Evolutionary conservation across 2,888 invertebrate genomes (phyloP).

Genomic region (Chironomus riparius): DNA sequence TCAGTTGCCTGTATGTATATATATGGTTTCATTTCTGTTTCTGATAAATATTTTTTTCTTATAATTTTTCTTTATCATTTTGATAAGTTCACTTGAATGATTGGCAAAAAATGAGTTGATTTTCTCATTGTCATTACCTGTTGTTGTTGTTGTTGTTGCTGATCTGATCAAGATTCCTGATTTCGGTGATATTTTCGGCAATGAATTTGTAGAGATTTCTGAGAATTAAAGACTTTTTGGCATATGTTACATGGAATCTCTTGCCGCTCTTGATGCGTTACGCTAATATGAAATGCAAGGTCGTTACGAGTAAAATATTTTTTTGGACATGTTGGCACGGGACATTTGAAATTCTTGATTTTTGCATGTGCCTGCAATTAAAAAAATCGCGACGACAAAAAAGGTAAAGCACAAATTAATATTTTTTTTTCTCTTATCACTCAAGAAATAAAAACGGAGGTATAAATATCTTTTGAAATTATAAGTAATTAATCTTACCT

Average conservation of each 20-base stretch:
- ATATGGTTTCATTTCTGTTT: not conserved
- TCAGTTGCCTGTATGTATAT: conserved; percentile 19
- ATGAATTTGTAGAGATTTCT: conserved; percentile 18
- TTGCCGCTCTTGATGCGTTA: conserved; percentile 16
- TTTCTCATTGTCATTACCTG: not conserved
- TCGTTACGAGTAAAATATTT: conserved; percentile 20
- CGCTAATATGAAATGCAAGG: conserved; percentile 13
- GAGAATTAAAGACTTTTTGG: conserved; percentile 15
- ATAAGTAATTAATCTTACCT: conserved; percentile 1
- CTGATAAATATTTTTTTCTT: conserved; percentile 10
- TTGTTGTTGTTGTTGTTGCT: too few species aligned
- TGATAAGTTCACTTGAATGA: conserved; percentile 12
- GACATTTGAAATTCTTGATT: conserved; percentile 19
- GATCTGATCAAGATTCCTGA: conserved; percentile 13
- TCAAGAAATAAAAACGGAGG: too few species aligned
- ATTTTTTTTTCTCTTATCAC: not conserved
- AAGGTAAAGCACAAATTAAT: not conserved
- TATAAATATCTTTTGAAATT: too few species aligned
- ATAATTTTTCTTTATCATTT: conserved; percentile 1
- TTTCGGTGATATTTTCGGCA: conserved; percentile 14
- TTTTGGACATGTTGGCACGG: conserved; percentile 16
- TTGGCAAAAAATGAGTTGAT: not conserved
- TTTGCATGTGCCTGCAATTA: conserved; percentile 18
- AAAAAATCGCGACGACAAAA: not conserved
- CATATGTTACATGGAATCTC: conserved; percentile 19